Base-by-base conservation (phyloP, 30 jellyfish, hydroid and myxozoan genomes). In the Hydractinia symbiolongicarpus region DNA sequence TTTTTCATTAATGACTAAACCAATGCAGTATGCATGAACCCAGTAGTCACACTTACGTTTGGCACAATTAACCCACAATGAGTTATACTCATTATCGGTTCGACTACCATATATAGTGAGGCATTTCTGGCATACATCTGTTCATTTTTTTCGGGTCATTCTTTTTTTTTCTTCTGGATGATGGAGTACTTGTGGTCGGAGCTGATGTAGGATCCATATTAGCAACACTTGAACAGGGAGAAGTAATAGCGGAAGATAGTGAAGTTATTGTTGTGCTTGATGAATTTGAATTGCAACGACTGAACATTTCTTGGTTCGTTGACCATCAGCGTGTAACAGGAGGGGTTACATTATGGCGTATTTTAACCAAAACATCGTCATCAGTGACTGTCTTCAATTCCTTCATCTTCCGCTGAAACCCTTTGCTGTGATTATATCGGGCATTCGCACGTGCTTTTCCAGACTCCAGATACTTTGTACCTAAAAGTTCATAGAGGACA, bases 321-420 rank as follows among this genome's bases (percentile, higher is more conserved):
- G 44, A 30, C 44, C 44, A 30, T 30, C 44, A 2, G 44, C 44
- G 44, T 30, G 44, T 30, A 30, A 30, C 44, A 30, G 44, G 44
- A 30, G 44, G 44, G 40, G 74, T 51, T 64, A 51, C 40, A 64
- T 64, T 64, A n/a, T 64, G 74, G 16, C 40, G 74, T n/a, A 64
- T n/a, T 64, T 64, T 6, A n/a, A 64, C 40, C 16, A 64, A 51
- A 7, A 64, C 74, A 64, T 64, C 74, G 40, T 64, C 74, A n/a
- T 6, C 74, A 64, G 74, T 64, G 74, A 64, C 74, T 64, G 74
- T 64, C 74, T 64, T 64, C 19, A n/a, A 64, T 64, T 64, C 74
- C 40, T 64, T 64, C 74, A 64, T 64, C 40, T 64, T 64, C 40
- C 74, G 19, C 16, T 64, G 74, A 51, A 64, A 64, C 19, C 74